Conservation (phyloP, 2,797 vertebrate species). For the Gymnoscopelus braueri region DNA sequence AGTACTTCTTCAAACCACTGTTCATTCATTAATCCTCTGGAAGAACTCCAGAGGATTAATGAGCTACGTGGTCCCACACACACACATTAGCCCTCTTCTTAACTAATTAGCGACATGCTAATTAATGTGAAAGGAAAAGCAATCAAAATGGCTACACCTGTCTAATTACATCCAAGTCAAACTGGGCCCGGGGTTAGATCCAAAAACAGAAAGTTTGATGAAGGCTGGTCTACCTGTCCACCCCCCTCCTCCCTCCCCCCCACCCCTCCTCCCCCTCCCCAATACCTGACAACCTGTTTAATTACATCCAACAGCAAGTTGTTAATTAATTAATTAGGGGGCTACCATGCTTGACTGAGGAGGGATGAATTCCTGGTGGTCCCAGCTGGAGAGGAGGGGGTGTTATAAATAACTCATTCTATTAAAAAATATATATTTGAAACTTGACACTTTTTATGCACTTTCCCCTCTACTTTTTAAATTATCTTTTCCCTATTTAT, state of each 20-base stretch:
- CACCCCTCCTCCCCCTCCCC: not conserved
- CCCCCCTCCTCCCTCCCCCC: too few species aligned
- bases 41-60: too few species aligned
- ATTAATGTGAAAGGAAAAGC: slow-evolving; percentile 72
- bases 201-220: slow-evolving; percentile 70
- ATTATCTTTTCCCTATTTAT: too few species aligned
- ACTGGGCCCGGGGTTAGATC: slow-evolving; percentile 54
- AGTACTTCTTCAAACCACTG: too few species aligned
- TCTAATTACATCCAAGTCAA: slow-evolving; percentile 79
- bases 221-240: slow-evolving; percentile 44
- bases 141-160: slow-evolving; percentile 76
- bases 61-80: too few species aligned
- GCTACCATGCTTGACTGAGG: slow-evolving; percentile 60
- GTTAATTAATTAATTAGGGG: slow-evolving; percentile 61
- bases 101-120: slow-evolving; percentile 71
- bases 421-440: too few species aligned
- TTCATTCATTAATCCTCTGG: too few species aligned
- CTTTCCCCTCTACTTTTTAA: too few species aligned
- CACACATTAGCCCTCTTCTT: slow-evolving; percentile 52
- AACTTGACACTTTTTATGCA: too few species aligned
- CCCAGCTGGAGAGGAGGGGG: slow-evolving; percentile 26
- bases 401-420: slow-evolving; percentile 27
- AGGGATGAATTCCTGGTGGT: slow-evolving; percentile 36
- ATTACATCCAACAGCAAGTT: slow-evolving; percentile 75
- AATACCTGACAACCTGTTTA: slow-evolving; percentile 73